Base-by-base conservation (phyloP, 2,797 vertebrate species). In the Trematomus bernacchii region DNA sequence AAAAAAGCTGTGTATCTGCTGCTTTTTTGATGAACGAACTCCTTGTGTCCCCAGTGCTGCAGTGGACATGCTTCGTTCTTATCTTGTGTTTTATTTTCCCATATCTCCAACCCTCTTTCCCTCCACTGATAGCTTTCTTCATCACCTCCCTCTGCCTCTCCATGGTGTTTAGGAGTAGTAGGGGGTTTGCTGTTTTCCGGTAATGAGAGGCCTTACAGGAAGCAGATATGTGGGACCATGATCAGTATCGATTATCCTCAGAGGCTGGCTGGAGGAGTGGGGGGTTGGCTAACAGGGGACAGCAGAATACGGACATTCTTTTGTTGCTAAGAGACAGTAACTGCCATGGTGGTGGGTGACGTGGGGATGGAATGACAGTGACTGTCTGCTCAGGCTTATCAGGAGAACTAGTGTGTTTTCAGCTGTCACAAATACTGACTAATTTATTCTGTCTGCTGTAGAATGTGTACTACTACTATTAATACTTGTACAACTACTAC, bases 211-310 rank as follows among this genome's bases (percentile, higher is more conserved):
- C 79, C 86, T 95, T 94, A 93, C 92, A 89, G 94, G 93, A 95
- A 94, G 80, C 76, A 76, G 78, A 85, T 89, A 90, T 90, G 89
- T 92, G 84, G 90, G 85, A 89, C 88, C 83, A 83, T 93, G 87
- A 94, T 94, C 90, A 88, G 81, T 91, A 95, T 95, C 61, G 93
- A 95, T 95, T 91, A 90, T 87, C 72, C 66, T 85, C 73, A 59
- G 79, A 76, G 80, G 82, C 78, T 55, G 8, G 50, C 71, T 59
- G 63, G 53, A 71, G 61, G 71, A 64, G 54, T 74, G 75, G 73
- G 46, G 33, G 57, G 60, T 72, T 43, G 53, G 8, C 66, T 64
- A 74, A 73, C 54, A 13, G 58, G 46, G 57, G 70, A 73, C 73
- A 50, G 74, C 33, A 50, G 69, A 76, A 71, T 71, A 86, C 54